Evolutionary conservation across 2,888 invertebrate species (phyloP), one percentile per base, ranked within the genome.

Genomic region (Dynastes tityus): DNA sequence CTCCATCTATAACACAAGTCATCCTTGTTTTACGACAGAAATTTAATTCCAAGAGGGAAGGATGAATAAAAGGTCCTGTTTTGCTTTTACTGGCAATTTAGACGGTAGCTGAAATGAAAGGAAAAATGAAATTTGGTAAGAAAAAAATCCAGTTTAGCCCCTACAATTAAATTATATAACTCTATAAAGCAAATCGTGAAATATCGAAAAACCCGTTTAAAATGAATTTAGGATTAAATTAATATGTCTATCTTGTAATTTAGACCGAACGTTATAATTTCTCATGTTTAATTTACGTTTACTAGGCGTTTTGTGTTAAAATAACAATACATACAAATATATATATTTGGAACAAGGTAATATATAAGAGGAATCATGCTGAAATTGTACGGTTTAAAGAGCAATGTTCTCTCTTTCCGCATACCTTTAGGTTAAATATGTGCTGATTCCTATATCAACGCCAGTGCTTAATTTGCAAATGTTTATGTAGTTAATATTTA

Each of bases 1-100:
- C 29, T 11, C 49, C 73, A 61, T 74, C 61, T 45, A 74, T 74
- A 74, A 63, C 61, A 74, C 61, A 61, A 74, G 45, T 45, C 61
- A 63, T 63, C 58, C 45, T 73, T 74, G 73, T 74, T 74, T 74
- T 74, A 74, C 40, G 73, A 61, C 63, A 27, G 61, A 74, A 61
- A 63, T 74, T 74, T 74, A 74, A 74, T 74, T 45, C 58, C 45
- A 37, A 74, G 53, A 40, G 73, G 73, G 40, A 61, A 61, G 37
- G 58, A 40, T 16, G 73, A 61, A 74, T 74, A 27, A 61, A 49
- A 74, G 45, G 73, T 74, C 45, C 45, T 61, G 73, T 61, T 63
- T 74, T 74, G 45, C 13, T 74, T 74, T 74, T 55, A 45, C 13
- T 22, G 63, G 61, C 73, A 61, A 74, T 61, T 29, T 74, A n/a